Conservation (phyloP, 2,888 invertebrate genomes). For the Drosophila niveifrons region DNA sequence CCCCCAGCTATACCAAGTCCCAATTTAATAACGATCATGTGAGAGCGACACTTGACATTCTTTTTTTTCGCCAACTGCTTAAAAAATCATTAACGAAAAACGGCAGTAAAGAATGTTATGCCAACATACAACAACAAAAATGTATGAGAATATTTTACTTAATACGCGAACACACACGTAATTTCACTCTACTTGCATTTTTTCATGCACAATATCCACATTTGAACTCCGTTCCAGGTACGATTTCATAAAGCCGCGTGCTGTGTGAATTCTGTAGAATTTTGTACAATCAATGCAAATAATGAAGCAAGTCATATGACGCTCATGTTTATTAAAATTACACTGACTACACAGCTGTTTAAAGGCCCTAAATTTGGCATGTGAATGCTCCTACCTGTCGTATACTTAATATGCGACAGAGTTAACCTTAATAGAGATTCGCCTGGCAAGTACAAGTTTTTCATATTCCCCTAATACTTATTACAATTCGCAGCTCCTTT, state of each 20-base stretch:
- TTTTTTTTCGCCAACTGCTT: background rate
- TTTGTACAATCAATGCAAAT: background rate
- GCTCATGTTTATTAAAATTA: background rate
- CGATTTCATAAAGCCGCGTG: background rate
- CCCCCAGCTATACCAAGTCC: background rate
- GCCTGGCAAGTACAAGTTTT: background rate
- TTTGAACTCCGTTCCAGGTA: conserved; percentile 4
- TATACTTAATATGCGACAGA: conserved; percentile 4
- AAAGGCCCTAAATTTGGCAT: background rate
- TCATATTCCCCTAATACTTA: background rate
- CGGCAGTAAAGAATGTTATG: background rate
- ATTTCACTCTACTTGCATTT: background rate
- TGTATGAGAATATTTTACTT: background rate
- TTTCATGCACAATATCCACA: conserved; percentile 2
- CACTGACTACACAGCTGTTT: background rate
- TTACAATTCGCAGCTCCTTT: background rate
- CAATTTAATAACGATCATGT: conserved; percentile 21
- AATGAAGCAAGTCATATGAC: background rate
- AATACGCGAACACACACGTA: conserved; percentile 1
- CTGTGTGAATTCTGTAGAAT: background rate
- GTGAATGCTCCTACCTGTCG: background rate
- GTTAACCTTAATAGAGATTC: conserved; percentile 1
- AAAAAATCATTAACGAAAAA: conserved; percentile 23
- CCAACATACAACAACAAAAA: background rate
- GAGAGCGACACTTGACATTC: background rate